phyloP scores from a whole-genome alignment of 2,797 vertebrate genomes.

The Phalloptychus januarius region DNA sequence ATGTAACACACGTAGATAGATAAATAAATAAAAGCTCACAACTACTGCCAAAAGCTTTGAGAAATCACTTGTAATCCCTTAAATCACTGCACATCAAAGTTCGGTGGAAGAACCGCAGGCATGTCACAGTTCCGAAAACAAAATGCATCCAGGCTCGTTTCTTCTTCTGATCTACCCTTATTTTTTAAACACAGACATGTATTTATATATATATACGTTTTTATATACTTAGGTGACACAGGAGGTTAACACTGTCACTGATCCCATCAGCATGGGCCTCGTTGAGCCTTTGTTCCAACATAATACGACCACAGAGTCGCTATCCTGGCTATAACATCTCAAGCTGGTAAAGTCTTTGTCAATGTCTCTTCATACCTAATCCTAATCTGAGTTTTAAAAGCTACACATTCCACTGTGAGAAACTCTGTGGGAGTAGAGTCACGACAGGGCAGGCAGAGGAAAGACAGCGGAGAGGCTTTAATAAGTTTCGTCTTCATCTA shows the following conservation, averaged over 20 bases:
- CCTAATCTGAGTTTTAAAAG: constrained; percentile 20
- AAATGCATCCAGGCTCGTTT: constrained; percentile 31
- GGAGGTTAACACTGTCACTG: constrained; percentile 21
- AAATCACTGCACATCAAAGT: constrained; percentile 66
- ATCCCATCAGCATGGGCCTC: constrained; percentile 31
- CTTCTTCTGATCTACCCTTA: neutral
- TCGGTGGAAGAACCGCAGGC: constrained; percentile 50
- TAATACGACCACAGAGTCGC: constrained; percentile 30
- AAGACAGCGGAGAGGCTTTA: constrained; percentile 47
- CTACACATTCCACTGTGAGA: constrained; percentile 17
- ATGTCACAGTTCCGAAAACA: constrained; percentile 33
- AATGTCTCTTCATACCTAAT: constrained; percentile 47
- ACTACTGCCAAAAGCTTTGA: constrained; percentile 44
- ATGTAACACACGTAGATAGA: constrained; percentile 6
- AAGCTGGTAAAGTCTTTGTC: constrained; percentile 49
- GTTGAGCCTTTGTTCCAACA: constrained; percentile 41
- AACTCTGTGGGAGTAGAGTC: constrained; percentile 31
- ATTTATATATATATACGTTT: neutral
- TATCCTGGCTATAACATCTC: constrained; percentile 22
- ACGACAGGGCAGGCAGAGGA: constrained; percentile 26
- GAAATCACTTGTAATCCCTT: constrained; percentile 67
- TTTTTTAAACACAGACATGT: neutral
- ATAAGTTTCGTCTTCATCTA: constrained; percentile 63
- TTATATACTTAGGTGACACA: neutral
- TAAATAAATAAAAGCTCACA: constrained; percentile 38